These are phyloP conservation scores for Bettongia penicillata DNA, from an alignment of 2,113 vertebrate genomes.

Conservation along the genomic window DNA sequence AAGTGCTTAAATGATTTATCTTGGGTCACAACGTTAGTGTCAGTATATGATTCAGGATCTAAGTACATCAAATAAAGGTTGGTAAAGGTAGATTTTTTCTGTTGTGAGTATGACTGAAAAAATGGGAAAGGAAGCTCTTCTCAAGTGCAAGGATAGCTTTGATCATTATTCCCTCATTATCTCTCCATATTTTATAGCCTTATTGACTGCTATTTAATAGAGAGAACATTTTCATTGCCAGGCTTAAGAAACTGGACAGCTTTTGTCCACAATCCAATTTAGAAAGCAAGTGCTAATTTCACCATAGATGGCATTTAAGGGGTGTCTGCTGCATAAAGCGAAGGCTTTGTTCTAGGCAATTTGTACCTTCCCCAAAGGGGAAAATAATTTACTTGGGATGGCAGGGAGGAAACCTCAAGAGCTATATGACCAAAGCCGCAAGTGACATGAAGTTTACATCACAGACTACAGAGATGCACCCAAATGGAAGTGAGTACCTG, in stretches of 20 bases:
- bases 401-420: not conserved
- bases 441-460: not conserved
- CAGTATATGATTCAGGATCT: not conserved
- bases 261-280: not conserved
- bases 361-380: not conserved
- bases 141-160: not conserved
- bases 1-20: not conserved
- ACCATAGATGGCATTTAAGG: not conserved
- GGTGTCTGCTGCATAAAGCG: not conserved
- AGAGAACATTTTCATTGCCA: not conserved
- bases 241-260: not conserved
- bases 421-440: not conserved
- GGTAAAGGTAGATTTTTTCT: not conserved
- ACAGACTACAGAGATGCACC: not conserved
- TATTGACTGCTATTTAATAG: not conserved
- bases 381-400: not conserved
- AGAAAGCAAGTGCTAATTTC: not conserved
- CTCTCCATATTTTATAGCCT: not conserved
- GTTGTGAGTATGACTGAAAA: not conserved
- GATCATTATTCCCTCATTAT: not conserved
- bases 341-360: not conserved
- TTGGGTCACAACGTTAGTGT: not conserved
- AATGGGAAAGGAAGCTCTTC: not conserved
- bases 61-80: not conserved
- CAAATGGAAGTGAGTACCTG: not conserved